phyloP scores from a whole-genome alignment of 2,113 vertebrate species.

The Phocoena sinus region DNA sequence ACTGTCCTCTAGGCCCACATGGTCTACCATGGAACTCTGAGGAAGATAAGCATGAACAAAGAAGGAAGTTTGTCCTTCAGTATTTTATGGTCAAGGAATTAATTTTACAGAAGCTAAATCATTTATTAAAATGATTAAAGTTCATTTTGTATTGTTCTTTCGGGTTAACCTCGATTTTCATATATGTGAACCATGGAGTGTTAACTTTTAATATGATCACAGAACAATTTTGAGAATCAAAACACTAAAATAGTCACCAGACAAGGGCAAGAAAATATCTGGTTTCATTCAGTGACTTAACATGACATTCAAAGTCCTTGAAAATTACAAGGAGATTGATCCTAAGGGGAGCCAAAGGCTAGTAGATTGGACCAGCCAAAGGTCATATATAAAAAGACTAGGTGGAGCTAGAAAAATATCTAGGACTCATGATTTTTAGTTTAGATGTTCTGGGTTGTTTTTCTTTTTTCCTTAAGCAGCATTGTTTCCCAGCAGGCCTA shows the following conservation, averaged over 20 bases:
- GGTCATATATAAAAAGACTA: constrained; percentile 70
- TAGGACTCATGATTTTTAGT: constrained; percentile 28
- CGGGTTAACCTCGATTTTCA: constrained; percentile 41
- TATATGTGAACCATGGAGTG: not conserved
- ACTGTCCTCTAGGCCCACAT: not conserved
- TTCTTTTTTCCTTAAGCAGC: constrained; percentile 43
- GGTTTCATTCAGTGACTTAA: constrained; percentile 32
- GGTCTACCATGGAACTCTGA: not conserved
- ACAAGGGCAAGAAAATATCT: constrained; percentile 45
- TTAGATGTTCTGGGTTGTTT: not conserved
- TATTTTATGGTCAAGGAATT: constrained; percentile 18
- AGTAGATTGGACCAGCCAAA: constrained; percentile 56
- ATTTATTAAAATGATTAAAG: constrained; percentile 39
- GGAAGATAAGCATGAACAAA: not conserved
- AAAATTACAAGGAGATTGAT: constrained; percentile 52
- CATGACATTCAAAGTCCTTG: constrained; percentile 28
- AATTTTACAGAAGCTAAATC: constrained; percentile 31
- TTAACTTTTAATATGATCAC: constrained; percentile 44
- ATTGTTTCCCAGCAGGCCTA: constrained; percentile 53
- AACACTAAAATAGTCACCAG: constrained; percentile 28
- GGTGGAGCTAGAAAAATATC: constrained; percentile 57
- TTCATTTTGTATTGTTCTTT: constrained; percentile 55
- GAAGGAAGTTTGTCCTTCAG: not conserved
- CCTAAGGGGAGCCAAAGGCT: constrained; percentile 52
- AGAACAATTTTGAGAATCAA: not conserved